Conservation (phyloP, 2,888 invertebrate species). For the Liopterus haemorrhoidalis region DNA sequence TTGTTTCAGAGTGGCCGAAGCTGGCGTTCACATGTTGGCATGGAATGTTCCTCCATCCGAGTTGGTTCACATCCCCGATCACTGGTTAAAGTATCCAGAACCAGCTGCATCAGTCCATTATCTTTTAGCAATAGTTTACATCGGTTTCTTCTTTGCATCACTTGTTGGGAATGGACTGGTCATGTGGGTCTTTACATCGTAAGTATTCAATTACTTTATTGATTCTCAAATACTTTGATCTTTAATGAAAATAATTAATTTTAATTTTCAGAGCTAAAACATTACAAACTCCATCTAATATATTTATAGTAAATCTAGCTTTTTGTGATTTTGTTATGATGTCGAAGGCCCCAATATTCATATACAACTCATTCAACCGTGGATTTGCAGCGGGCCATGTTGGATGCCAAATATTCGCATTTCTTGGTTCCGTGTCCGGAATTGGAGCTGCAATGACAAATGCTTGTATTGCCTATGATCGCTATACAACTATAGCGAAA, state of each 20-base stretch:
- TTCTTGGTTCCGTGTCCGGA: constrained; percentile 72
- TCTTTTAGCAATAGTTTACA: constrained; percentile 69
- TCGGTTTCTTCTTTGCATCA: constrained; percentile 66
- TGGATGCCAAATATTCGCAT: constrained; percentile 71
- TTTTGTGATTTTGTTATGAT: constrained; percentile 83
- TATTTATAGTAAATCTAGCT: constrained; percentile 77
- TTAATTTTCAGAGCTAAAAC: constrained; percentile 61
- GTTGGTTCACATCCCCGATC: constrained; percentile 68
- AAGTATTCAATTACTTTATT: no score
- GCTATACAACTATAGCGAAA: constrained; percentile 71
- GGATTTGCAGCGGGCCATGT: constrained; percentile 69
- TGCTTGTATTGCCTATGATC: constrained; percentile 79
- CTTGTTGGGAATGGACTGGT: constrained; percentile 78
- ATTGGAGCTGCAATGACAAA: constrained; percentile 76
- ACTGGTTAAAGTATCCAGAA: constrained; percentile 74
- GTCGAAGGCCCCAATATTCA: constrained; percentile 77
- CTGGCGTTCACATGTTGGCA: constrained; percentile 54
- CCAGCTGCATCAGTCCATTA: constrained; percentile 78
- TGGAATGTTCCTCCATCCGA: constrained; percentile 75
- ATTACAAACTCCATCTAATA: constrained; percentile 73
- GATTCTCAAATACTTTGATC: no score
- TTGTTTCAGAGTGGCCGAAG: constrained; percentile 29
- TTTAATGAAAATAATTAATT: no score
- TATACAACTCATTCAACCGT: constrained; percentile 74
- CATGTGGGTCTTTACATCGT: constrained; percentile 77